These are phyloP conservation scores for Amia ocellicauda DNA, from an alignment of 2,113 vertebrate genomes.

Conservation along the genomic window DNA sequence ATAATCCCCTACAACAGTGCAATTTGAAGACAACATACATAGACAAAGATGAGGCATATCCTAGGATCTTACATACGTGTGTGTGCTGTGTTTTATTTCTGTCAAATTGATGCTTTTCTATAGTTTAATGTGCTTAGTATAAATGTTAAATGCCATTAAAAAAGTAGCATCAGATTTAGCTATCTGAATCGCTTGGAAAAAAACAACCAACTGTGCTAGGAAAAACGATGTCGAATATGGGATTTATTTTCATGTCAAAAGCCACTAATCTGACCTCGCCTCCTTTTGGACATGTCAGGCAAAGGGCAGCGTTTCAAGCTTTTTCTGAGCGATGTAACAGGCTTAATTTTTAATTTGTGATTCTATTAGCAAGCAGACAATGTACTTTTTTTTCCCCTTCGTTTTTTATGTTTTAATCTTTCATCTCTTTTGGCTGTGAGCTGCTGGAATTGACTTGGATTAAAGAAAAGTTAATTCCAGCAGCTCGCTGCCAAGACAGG, in stretches of 20 bases:
- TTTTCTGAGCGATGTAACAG: background rate
- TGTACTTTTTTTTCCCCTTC: background rate
- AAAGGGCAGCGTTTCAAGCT: background rate
- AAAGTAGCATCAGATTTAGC: no score
- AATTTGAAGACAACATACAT: no score
- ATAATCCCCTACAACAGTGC: no score
- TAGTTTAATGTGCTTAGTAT: no score
- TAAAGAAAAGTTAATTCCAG: background rate
- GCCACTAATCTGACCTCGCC: slow-evolving; percentile 4
- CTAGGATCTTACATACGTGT: no score
- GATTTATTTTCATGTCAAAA: background rate
- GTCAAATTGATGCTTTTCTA: no score
- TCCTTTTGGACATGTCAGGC: background rate
- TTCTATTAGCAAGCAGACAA: background rate
- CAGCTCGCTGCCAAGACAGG: background rate
- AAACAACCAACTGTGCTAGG: background rate
- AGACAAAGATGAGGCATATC: no score
- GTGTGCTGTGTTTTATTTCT: no score
- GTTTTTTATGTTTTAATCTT: background rate
- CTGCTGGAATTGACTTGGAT: slow-evolving; percentile 4
- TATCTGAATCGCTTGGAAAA: no score
- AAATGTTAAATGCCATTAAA: no score
- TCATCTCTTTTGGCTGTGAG: slow-evolving; percentile 4
- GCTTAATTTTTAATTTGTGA: background rate
- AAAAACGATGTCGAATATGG: background rate